Percentiles rank a stretch among this genome's conserved stretches.
Evolutionary conservation across 2,797 vertebrate species (phyloP).

Genomic region (Aeoliscus strigatus): DNA sequence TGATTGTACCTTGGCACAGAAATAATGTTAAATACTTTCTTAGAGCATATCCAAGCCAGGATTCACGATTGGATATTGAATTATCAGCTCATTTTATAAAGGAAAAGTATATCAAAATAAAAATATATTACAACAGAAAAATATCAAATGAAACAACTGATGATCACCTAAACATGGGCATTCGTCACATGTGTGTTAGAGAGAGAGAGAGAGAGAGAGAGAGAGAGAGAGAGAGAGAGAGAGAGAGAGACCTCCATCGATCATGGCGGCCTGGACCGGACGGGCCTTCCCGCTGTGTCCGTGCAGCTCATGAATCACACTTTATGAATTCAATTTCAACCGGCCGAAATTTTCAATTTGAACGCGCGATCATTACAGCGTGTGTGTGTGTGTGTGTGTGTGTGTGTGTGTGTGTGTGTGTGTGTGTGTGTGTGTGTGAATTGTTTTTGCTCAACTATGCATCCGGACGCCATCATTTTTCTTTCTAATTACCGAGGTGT

Average conservation of each 20-base stretch:
- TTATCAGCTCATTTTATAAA: too few relatives aligned
- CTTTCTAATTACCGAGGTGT: conserved; percentile 99
- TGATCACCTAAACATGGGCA: too few relatives aligned
- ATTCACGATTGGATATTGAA: too few relatives aligned
- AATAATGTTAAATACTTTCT: background rate
- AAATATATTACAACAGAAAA: too few relatives aligned
- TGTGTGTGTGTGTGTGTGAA: conserved; percentile 91
- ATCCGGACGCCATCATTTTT: conserved; percentile 99
- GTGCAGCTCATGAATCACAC: conserved; percentile 92
- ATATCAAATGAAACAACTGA: too few relatives aligned
- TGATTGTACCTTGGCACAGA: background rate
- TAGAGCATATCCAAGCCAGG: background rate
- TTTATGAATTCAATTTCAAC: conserved; percentile 91
- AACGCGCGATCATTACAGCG: conserved; percentile 95
- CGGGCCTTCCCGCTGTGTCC: conserved; percentile 78
- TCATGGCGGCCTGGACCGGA: conserved; percentile 53
- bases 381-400: conserved; percentile 77
- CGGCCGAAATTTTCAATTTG: conserved; percentile 98
- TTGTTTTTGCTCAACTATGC: conserved; percentile 99
- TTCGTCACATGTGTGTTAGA: too few relatives aligned
- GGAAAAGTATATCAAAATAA: too few relatives aligned
- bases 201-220: background rate
- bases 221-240: background rate
- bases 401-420: background rate
- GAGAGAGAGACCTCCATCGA: conserved; percentile 80